Conservation (phyloP, 2,113 vertebrate genomes). For the Symphodus melops region DNA sequence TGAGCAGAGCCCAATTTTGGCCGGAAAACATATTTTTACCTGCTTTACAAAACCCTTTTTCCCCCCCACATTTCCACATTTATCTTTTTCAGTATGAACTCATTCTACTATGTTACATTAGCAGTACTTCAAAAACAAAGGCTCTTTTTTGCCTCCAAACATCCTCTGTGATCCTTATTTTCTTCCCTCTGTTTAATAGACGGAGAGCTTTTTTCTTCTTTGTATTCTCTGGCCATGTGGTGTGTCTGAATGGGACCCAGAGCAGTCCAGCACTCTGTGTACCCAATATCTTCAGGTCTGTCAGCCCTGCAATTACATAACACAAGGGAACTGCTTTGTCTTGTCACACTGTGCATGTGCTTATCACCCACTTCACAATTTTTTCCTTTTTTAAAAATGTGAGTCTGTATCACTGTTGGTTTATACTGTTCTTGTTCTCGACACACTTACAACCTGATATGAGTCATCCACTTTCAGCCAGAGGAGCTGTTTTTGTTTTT, state of each 20-base stretch:
- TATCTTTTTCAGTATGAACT: no score
- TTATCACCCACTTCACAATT: conserved; percentile 8
- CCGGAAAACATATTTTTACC: no score
- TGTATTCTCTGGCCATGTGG: conserved; percentile 26
- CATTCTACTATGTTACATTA: no score
- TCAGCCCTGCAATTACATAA: conserved; percentile 52
- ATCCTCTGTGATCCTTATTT: not conserved
- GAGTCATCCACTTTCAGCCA: conserved; percentile 35
- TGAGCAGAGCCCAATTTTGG: no score
- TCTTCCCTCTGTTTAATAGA: conserved; percentile 3
- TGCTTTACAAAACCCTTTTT: no score
- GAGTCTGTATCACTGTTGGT: not conserved
- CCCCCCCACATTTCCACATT: no score
- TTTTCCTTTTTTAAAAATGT: not conserved
- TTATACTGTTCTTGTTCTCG: not conserved
- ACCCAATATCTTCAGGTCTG: conserved; percentile 33
- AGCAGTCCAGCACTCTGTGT: conserved; percentile 63
- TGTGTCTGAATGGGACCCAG: conserved; percentile 38
- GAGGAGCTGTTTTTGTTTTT: conserved; percentile 24
- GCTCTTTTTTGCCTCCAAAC: not conserved
- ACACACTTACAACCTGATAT: not conserved
- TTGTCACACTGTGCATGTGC: not conserved
- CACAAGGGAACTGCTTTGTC: conserved; percentile 20
- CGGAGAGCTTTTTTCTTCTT: not conserved
- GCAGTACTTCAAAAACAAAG: not conserved